Conservation (phyloP, 1,140 invertebrate genomes). For the Papilio xuthus region DNA sequence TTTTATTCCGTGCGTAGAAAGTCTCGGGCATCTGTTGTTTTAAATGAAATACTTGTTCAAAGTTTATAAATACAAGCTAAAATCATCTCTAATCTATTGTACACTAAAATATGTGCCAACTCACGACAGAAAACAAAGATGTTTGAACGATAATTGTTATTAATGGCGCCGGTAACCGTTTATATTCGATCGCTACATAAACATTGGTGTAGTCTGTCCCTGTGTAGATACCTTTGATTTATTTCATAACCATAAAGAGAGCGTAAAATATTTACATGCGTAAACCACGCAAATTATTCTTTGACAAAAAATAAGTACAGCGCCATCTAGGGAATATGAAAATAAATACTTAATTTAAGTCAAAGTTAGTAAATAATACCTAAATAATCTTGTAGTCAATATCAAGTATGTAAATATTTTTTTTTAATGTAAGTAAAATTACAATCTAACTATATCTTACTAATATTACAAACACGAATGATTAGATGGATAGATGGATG, state of each 20-base stretch:
- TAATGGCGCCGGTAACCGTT: constrained; percentile 54
- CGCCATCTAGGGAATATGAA: constrained; percentile 8
- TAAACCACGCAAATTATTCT: not conserved
- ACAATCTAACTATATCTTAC: no score
- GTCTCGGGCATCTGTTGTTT: no score
- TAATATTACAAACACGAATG: no score
- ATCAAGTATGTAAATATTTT: not conserved
- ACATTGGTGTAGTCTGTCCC: constrained; percentile 39
- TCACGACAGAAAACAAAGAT: constrained; percentile 65
- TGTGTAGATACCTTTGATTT: constrained; percentile 49
- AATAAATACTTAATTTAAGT: not conserved
- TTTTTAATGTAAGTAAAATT: no score
- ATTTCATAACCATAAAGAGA: constrained; percentile 35
- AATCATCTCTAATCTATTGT: constrained; percentile 2
- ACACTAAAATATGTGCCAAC: constrained; percentile 46
- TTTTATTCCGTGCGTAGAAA: no score
- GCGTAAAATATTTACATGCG: constrained; percentile 1
- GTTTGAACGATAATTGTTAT: constrained; percentile 64
- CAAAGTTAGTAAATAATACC: no score
- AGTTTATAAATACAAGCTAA: not conserved
- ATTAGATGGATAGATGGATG: no score
- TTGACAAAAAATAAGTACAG: not conserved
- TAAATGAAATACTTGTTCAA: not conserved
- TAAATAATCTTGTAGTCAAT: no score
- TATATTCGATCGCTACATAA: constrained; percentile 46